phyloP scores from a whole-genome alignment of 2,797 vertebrate species.

The Odontamblyopus rebecca region DNA sequence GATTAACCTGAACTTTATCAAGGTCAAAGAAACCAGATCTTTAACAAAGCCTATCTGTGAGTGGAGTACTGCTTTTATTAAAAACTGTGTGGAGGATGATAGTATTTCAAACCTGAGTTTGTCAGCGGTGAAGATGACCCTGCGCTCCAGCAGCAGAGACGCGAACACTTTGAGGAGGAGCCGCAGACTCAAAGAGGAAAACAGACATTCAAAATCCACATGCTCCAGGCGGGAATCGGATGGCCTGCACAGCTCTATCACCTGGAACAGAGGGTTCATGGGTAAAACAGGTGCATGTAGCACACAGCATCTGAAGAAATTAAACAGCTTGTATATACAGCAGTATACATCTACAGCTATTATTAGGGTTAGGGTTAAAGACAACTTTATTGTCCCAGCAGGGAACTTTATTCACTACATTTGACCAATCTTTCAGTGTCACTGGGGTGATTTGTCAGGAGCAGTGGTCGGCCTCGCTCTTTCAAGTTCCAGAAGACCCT shows the following conservation, averaged over 20 bases:
- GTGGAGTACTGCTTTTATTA: not conserved
- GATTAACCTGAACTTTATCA: no score
- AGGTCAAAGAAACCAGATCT: not conserved
- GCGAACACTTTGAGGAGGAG: constrained; percentile 91
- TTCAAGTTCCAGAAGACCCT: not conserved
- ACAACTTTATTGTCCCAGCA: no score
- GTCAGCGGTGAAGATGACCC: constrained; percentile 95
- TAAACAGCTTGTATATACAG: not conserved
- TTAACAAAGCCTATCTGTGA: not conserved
- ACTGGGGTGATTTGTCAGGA: not conserved
- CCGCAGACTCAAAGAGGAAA: constrained; percentile 89
- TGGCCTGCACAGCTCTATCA: constrained; percentile 92
- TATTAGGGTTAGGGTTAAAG: not conserved
- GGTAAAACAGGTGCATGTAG: not conserved
- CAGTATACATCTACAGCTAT: not conserved
- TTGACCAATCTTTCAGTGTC: not conserved
- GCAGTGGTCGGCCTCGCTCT: not conserved
- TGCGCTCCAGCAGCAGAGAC: constrained; percentile 91
- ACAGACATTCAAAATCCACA: constrained; percentile 94
- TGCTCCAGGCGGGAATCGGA: constrained; percentile 95
- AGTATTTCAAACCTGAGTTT: constrained; percentile 86
- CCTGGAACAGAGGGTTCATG: constrained; percentile 64
- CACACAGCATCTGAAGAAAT: not conserved
- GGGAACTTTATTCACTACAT: not conserved
- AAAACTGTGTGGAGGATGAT: no score